A percentile compares a stretch with the other conserved stretches of the same genome.
Evolutionary conservation across 2,888 invertebrate genomes (phyloP).

Genomic region (Antitype chi): DNA sequence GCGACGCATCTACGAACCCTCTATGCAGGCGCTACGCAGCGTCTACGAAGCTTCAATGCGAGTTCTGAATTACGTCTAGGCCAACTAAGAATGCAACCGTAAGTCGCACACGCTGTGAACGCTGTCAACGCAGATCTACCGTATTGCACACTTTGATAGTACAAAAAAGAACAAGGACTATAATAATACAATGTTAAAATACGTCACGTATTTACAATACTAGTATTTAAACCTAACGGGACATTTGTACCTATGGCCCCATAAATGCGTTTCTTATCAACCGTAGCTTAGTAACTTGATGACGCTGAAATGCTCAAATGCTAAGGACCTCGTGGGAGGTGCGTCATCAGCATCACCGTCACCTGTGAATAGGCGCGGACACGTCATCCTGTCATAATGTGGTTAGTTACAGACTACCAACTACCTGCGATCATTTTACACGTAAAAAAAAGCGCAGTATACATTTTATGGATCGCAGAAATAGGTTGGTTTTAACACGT

Average conservation of each 20-base stretch:
- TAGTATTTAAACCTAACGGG: conserved; percentile 28
- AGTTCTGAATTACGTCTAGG: too few species aligned
- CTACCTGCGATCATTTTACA: conserved; percentile 2
- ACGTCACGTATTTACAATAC: conserved; percentile 27
- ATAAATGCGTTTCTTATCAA: conserved; percentile 32
- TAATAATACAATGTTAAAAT: conserved; percentile 16
- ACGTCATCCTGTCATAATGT: conserved; percentile 67
- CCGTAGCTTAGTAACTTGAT: conserved; percentile 12
- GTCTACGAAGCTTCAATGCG: background rate
- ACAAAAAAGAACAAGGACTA: background rate
- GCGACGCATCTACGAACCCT: background rate
- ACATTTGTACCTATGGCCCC: conserved; percentile 25
- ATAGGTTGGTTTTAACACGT: background rate
- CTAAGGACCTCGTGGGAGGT: conserved; percentile 53
- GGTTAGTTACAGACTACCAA: conserved; percentile 25
- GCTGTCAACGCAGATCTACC: background rate
- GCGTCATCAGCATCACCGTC: conserved; percentile 66
- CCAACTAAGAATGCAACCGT: background rate
- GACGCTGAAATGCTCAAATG: conserved; percentile 19
- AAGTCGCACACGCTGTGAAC: background rate
- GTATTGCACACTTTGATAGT: background rate
- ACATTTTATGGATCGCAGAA: background rate
- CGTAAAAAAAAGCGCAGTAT: background rate
- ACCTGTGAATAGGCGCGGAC: conserved; percentile 64
- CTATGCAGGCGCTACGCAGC: background rate